Percentiles rank a stretch among this genome's conserved stretches.
Evolutionary conservation across 1,140 invertebrate species (phyloP).

Genomic region (Neotoxoptera formosana): DNA sequence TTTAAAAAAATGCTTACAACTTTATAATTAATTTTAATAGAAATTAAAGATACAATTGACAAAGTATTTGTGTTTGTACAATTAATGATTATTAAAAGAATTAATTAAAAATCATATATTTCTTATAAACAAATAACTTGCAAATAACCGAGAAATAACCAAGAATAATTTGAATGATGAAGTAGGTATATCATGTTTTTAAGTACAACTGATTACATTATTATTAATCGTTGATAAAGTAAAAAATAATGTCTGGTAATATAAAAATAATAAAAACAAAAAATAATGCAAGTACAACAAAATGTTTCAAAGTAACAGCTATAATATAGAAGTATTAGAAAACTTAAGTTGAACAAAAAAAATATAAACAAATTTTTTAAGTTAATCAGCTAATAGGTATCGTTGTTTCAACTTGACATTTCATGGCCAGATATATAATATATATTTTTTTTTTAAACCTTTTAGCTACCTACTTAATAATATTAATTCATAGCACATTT

Average conservation of each 20-base stretch:
- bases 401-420: not conserved
- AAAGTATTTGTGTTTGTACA: not conserved
- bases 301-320: not conserved
- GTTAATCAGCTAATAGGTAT: not conserved
- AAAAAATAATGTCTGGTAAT: not conserved
- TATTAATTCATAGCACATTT: slow-evolving; percentile 37
- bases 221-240: not conserved
- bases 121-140: too few relatives aligned
- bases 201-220: not conserved
- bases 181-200: not conserved
- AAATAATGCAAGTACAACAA: not conserved
- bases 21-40: not conserved
- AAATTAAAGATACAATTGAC: not conserved
- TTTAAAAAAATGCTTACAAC: not conserved
- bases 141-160: too few relatives aligned
- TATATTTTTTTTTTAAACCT: too few relatives aligned
- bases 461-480: not conserved
- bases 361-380: not conserved
- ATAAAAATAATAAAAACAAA: not conserved
- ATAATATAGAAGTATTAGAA: not conserved
- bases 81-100: not conserved
- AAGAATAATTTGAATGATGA: not conserved
- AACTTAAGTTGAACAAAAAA: not conserved
- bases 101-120: not conserved
- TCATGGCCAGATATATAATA: not conserved